Base-by-base conservation (phyloP, 2,113 vertebrate genomes). In the Catharus bicknelli region DNA sequence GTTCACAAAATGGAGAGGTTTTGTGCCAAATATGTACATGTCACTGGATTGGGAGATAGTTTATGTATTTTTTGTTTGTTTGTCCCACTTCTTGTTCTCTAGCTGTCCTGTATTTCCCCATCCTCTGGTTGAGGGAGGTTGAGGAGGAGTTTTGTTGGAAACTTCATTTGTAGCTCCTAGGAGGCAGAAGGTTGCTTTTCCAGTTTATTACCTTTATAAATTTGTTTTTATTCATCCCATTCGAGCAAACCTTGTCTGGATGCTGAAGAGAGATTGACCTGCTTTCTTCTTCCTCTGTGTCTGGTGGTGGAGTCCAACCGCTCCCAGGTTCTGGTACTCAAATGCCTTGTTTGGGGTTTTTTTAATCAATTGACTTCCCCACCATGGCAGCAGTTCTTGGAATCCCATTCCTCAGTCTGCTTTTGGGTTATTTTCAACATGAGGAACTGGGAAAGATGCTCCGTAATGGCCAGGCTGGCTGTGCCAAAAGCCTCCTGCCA, bases 21-120 rank as follows among this genome's bases (percentile, higher is more conserved):
- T 86, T 62, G 26, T 80, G 59, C 17, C 22, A 74, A 7, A 61
- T 51, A 42, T 7, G 22, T 5, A 11, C 32, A 14, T 51, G 32
- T 70, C 25, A 11, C 32, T 54, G 51, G 32, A 30, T 19, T 50
- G 43, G 3, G 5, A 82, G 18, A 26, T 38, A 16, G 25, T 70
- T 8, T 67, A 4, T 57, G 2, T 50, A 2, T 2, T 29, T 26
- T 62, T 22, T 32, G 18, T 50, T 47, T 34, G 4, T 45, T 82
- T 64, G 22, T 48, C 32, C 27, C 1, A 2, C 5, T n/a, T 78
- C n/a, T 9, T 83, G 22, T 75, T 80, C 48, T 21, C 15, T 68
- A 19, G 16, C 36, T 18, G 26, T 12, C 5, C 13, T 42, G 7
- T 10, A 1, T 38, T 54, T 57, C 27, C 13, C 36, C 3, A 0